Conservation (phyloP, 1,140 invertebrate genomes). For the Trichoplusia ni region DNA sequence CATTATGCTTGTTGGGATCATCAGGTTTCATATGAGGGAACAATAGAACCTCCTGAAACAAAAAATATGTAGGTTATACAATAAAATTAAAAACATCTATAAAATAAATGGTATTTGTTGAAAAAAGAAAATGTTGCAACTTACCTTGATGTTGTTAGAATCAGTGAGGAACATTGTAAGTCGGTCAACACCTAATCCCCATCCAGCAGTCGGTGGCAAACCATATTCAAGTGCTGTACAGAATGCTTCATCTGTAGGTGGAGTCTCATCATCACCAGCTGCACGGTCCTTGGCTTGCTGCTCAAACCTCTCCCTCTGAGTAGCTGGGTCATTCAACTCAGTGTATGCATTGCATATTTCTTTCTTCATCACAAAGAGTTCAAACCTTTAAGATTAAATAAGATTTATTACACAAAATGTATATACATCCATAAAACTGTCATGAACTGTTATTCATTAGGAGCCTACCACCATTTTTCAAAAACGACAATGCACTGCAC, state of each 20-base stretch:
- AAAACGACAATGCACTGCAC: too few relatives aligned
- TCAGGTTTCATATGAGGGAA: constrained; percentile 95
- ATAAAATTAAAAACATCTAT: not conserved
- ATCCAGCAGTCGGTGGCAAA: constrained; percentile 98
- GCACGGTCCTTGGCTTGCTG: constrained; percentile 98
- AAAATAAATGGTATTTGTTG: too few relatives aligned
- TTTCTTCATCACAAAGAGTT: constrained; percentile 98
- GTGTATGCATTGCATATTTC: constrained; percentile 99
- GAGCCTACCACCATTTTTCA: too few relatives aligned
- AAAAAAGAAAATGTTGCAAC: not conserved
- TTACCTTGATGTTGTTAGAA: constrained; percentile 98
- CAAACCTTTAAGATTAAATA: constrained; percentile 91
- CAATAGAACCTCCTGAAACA: constrained; percentile 88
- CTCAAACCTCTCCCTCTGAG: constrained; percentile 96
- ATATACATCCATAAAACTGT: too few relatives aligned
- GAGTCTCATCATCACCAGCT: constrained; percentile 99
- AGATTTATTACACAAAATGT: too few relatives aligned
- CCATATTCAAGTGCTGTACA: constrained; percentile 99
- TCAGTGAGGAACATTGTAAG: constrained; percentile 99
- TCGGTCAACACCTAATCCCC: constrained; percentile 98
- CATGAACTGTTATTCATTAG: too few relatives aligned
- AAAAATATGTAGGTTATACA: constrained; percentile 23
- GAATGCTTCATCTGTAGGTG: constrained; percentile 98
- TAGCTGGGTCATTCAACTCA: constrained; percentile 98
- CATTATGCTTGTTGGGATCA: constrained; percentile 83